These are phyloP conservation scores for Psylliodes chrysocephalus DNA, from an alignment of 2,888 invertebrate genomes.

Conservation along the genomic window DNA sequence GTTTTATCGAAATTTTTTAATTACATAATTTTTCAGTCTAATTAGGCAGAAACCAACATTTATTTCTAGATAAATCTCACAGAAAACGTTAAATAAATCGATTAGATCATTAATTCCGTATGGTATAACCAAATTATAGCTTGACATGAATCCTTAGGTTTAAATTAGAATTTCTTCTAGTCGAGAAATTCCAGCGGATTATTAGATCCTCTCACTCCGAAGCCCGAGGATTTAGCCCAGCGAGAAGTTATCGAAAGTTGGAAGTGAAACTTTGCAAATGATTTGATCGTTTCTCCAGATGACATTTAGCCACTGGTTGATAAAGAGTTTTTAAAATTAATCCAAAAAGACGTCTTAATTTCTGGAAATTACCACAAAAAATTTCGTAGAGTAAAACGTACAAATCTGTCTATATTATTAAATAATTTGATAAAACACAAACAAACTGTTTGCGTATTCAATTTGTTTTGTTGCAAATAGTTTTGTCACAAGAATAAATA, in stretches of 20 bases:
- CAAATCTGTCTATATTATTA: too few relatives aligned
- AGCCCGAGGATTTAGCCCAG: neutral
- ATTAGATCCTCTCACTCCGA: neutral
- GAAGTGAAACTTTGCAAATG: slow-evolving; percentile 16
- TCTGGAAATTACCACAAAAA: too few relatives aligned
- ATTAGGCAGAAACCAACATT: too few relatives aligned
- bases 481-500: too few relatives aligned
- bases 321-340: slow-evolving; percentile 4
- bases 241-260: neutral
- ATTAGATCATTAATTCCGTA: slow-evolving; percentile 15
- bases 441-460: too few relatives aligned
- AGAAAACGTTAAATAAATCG: slow-evolving; percentile 15
- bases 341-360: too few relatives aligned
- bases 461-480: too few relatives aligned
- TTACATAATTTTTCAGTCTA: too few relatives aligned
- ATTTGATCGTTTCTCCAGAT: slow-evolving; percentile 9
- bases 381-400: too few relatives aligned
- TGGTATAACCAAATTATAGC: slow-evolving; percentile 17
- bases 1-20: too few relatives aligned
- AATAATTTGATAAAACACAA: too few relatives aligned
- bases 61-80: too few relatives aligned
- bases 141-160: slow-evolving; percentile 28
- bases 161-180: slow-evolving; percentile 34
- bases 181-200: slow-evolving; percentile 23
- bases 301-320: neutral